Base-by-base conservation (phyloP, 2,888 invertebrate genomes). In the Leptinotarsa peninsularis region DNA sequence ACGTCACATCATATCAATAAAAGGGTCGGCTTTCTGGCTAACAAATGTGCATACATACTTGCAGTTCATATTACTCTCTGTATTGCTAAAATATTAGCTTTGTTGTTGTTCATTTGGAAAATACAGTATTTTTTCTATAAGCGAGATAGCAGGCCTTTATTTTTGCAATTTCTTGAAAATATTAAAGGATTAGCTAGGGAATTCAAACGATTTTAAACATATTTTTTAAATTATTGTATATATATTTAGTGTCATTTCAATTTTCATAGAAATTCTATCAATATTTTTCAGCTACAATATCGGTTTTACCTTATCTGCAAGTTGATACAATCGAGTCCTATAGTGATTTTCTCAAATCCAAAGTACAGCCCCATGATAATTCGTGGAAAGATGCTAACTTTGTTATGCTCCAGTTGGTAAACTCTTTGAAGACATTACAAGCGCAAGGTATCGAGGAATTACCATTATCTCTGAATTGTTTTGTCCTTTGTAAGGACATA, bases 401-500 rank as follows among this genome's bases (percentile, higher is more conserved):
- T 86, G 91, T 95, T 80, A 91, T 95, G 89, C 89, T 96, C 72
- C 96, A 96, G 84, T 89, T 96, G 76, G 93, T 96, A 43, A 95
- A 94, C 81, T 95, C 94, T 0, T 88, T 96, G 80, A 96, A 96
- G 86, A 93, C 93, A 84, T 89, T 96, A 33, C 96, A 96, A 87
- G 94, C 95, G 0, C 92, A 95, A 80, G 96, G 95, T 2, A 93
- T 95, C 33, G 96, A 96, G 85, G 95, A 96, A 82, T 90, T 94
- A 52, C 91, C 94, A 0, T 90, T 93, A 67, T 91, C 92, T 78
- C 87, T 95, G 75, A 92, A 92, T 50, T 93, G 94, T 79, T 93
- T 96, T 81, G 91, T 95, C 14, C 90, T 95, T 7, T 91, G 94
- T 80, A 92, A 92, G 83, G 95, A 91, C 81, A 87, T 90, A 80